Percentiles rank a stretch among this genome's conserved stretches.
Conservation (phyloP, 2,888 invertebrate species). For the Leucophora obtusa region DNA sequence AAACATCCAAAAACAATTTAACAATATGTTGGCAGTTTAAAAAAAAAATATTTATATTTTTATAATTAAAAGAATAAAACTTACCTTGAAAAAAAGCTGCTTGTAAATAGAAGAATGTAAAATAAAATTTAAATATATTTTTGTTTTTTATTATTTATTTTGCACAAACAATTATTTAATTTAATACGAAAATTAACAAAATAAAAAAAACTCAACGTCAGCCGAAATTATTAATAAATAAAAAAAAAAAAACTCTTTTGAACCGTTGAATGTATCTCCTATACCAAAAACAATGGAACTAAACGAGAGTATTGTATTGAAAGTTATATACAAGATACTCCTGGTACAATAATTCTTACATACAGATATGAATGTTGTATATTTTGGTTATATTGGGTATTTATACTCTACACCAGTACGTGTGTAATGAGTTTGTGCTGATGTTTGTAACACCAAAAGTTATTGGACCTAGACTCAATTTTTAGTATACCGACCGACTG, state of each 20-base stretch:
- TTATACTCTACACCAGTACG: too few species aligned
- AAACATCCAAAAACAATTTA: slow-evolving; percentile 1
- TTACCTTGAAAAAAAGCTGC: slow-evolving; percentile 60
- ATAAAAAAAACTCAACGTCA: slow-evolving; percentile 27
- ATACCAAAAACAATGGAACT: background rate
- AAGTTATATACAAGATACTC: background rate
- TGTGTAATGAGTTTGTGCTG: too few species aligned
- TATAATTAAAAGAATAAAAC: slow-evolving; percentile 1
- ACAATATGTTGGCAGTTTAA: slow-evolving; percentile 38
- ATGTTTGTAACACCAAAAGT: too few species aligned
- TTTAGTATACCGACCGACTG: too few species aligned
- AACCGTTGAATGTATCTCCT: background rate
- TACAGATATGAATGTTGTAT: background rate
- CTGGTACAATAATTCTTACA: background rate
- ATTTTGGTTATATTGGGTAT: background rate
- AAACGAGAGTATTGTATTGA: background rate
- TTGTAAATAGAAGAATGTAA: slow-evolving; percentile 34
- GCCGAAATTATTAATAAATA: slow-evolving; percentile 18
- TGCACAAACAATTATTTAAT: slow-evolving; percentile 31
- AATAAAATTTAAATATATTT: slow-evolving; percentile 16
- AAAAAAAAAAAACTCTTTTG: background rate
- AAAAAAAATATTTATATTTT: background rate
- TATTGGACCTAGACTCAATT: too few species aligned
- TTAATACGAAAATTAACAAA: slow-evolving; percentile 19
- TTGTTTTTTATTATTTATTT: slow-evolving; percentile 5